Base-by-base conservation (phyloP, 2,797 vertebrate species). In the Chaenodraco wilsoni region DNA sequence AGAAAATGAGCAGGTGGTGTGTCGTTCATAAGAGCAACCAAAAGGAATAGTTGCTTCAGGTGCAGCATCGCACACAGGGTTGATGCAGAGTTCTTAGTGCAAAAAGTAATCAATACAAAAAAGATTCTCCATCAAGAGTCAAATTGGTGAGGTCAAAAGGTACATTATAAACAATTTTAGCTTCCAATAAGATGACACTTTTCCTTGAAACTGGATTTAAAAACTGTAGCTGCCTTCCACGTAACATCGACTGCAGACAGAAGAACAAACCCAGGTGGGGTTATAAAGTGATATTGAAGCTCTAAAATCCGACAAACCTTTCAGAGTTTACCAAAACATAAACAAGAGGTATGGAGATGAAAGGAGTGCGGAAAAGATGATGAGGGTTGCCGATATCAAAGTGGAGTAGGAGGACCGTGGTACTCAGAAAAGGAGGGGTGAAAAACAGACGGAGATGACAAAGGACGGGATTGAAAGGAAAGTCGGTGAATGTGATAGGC, bases 261-360 rank as follows among this genome's bases (percentile, higher is more conserved):
- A 58, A 65, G 72, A 50, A 50, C 60, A 51, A 41, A 31, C 70
- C 62, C 58, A 80, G 69, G 62, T 54, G 57, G 37, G 41, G 45
- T 70, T 64, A 69, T 57, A 45, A 79, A 78, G 58, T 70, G 61
- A 71, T 78, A 17, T 72, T 33, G 48, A 12, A 19, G 17, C 64
- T 70, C 64, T 46, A 43, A 56, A 83, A 89, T 76, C 63, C 81
- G 88, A 62, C 48, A 61, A 81, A 87, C 70, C 69, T 80, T 46
- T 14, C 43, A 54, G 51, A 78, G 72, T 81, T 84, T 67, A 66
- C 48, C 74, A 84, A 82, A 58, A 78, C 27, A n/a, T 46, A 68
- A 48, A 72, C 9, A 33, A 21, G 8, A 37, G 57, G 10, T 75
- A 72, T 78, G 67, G 56, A 83, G 66, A 71, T 71, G 49, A 71